Evolutionary conservation across 2,113 vertebrate species (phyloP), one percentile per base, ranked within the genome.

Genomic region (Petrocephalus zakoni): DNA sequence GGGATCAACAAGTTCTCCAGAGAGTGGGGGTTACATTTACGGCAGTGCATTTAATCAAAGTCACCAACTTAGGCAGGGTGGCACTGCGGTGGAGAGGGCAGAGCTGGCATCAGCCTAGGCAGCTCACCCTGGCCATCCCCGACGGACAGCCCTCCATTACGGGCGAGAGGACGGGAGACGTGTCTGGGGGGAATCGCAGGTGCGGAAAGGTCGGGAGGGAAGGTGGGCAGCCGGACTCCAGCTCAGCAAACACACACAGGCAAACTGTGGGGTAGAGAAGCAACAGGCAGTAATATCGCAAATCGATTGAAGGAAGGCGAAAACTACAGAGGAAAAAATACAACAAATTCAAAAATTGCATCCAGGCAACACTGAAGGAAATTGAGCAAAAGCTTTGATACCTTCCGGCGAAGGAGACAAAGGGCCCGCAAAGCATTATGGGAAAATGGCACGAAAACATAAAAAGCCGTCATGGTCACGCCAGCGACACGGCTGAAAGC

Each of bases 1-100:
- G 29, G 2, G 19, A 42, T 42, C 8, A 5, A 47, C 34, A 3
- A 25, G 61, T 64, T 64, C n/a, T 1, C 61, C 61, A 29, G 37
- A 89, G 2, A 42, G 72, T 88, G 90, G 6, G 88, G 90, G 90
- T 91, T 87, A 90, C 46, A 55, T 89, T 85, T 53, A 58, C 82
- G 92, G 21, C 58, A 88, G 89, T 88, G 89, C 88, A 90, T 42
- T 42, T 92, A n/a, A 89, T 90, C 82, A 91, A 92, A 90, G 91
- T 85, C 86, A 56, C 55, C 0, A 0, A 89, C 87, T 83, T 89
- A 93, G 90, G 87, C 37, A 85, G 2, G 85, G 90, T 87, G 89
- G 22, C 25, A 90, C 56, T 52, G 64, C 17, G 46, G 8, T 21
- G 88, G 88, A 87, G 90, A 55, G 89, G 89, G 90, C 90, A 90